Evolutionary conservation across 2,888 invertebrate genomes (phyloP).

Genomic region (Adelphocoris suturalis): DNA sequence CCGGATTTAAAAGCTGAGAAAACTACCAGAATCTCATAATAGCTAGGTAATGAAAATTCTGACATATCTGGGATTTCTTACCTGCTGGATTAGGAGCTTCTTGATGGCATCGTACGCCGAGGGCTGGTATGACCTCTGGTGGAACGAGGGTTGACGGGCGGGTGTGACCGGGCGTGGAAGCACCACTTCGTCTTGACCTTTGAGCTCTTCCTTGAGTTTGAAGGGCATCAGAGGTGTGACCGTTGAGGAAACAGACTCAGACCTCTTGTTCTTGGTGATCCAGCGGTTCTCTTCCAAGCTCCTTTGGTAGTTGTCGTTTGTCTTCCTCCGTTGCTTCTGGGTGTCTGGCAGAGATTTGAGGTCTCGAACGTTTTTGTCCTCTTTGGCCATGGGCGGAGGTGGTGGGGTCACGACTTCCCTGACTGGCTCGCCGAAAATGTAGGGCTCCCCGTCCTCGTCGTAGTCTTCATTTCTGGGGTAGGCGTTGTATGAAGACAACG

Average conservation of each 20-base stretch:
- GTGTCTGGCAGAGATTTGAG: conserved; percentile 81
- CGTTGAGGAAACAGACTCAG: conserved; percentile 11
- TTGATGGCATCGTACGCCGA: conserved; percentile 82
- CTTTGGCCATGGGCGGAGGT: conserved; percentile 77
- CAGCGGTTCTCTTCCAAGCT: conserved; percentile 66
- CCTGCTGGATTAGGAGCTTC: conserved; percentile 81
- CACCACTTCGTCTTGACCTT: conserved; percentile 84
- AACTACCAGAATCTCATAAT: no score
- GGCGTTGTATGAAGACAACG: not conserved
- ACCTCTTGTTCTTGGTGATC: conserved; percentile 60
- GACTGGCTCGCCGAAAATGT: conserved; percentile 76
- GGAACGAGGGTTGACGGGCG: conserved; percentile 80
- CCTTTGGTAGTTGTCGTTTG: conserved; percentile 5
- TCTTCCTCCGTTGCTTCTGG: conserved; percentile 51
- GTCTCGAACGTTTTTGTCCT: conserved; percentile 85
- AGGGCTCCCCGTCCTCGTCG: conserved; percentile 78
- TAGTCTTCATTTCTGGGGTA: conserved; percentile 76
- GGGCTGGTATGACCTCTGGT: conserved; percentile 78
- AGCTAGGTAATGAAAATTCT: no score
- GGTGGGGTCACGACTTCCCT: conserved; percentile 60
- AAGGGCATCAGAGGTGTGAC: conserved; percentile 74
- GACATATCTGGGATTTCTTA: conserved; percentile 77
- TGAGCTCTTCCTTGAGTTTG: conserved; percentile 70
- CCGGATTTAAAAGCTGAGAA: no score
- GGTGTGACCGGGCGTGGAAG: conserved; percentile 83